Evolutionary conservation across 2,797 vertebrate species (phyloP), one percentile per base, ranked within the genome.

Genomic region (Phylloscopus collybita): DNA sequence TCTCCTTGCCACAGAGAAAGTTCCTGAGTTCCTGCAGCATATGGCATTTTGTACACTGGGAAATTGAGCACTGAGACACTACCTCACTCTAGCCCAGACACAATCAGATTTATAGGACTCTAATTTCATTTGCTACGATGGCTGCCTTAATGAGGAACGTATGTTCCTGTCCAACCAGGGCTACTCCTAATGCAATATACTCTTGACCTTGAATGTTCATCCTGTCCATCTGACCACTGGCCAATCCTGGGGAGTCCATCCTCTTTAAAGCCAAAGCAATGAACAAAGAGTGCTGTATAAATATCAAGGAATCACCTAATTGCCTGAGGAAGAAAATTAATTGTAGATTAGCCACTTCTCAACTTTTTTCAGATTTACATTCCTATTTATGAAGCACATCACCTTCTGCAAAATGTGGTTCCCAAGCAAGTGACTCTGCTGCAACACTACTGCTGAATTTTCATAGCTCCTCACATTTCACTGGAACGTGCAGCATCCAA

Each of bases 41-140:
- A 87, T 97, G 98, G 93, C 95, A 93, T 76, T 96, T 96, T 94
- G 95, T 89, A 91, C 90, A 62, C 91, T 91, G 95, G 96, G 96
- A 98, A 97, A 98, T 98, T 95, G 97, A 97, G 96, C 96, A 97
- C 91, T 81, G 96, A 98, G 98, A 98, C 97, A 95, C 97, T 97
- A 96, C 97, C 95, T 98, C 97, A 93, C 98, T 98, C 97, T 93
- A 97, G 94, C 96, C 96, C 96, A 98, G 98, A 98, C 98, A 98
- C 97, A 97, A 97, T 97, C 97, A 97, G 95, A 97, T 97, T 97
- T 97, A 96, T 94, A 94, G 95, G 87, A 95, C 96, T 97, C 95
- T 98, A 98, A 99, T 98, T 98, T 98, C 96, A 98, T 98, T 98
- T 98, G 97, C 97, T 97, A 91, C 88, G 78, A 97, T 94, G 95